A percentile compares a stretch with the other conserved stretches of the same genome.
These are phyloP conservation scores for Bombus breviceps DNA, from an alignment of 1,140 invertebrate species.

Conservation along the genomic window DNA sequence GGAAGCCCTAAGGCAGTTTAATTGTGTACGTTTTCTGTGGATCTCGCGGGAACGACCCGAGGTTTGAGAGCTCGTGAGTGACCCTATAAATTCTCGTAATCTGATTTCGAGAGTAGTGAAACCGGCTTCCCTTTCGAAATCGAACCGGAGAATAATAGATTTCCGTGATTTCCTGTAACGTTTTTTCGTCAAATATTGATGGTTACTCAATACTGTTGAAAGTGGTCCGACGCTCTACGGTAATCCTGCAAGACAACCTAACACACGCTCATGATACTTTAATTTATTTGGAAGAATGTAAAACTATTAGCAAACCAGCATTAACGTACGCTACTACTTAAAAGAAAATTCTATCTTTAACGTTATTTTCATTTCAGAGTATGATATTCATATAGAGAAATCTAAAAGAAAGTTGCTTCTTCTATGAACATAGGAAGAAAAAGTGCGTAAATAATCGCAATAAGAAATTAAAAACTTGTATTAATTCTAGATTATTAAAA, in stretches of 20 bases:
- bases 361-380: too few species aligned
- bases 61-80: conserved; percentile 57
- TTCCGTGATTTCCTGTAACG: conserved; percentile 36
- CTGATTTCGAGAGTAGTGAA: conserved; percentile 71
- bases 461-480: too few species aligned
- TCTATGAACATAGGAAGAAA: too few species aligned
- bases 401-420: too few species aligned
- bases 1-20: conserved; percentile 48
- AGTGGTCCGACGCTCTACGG: neutral
- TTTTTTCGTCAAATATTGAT: conserved; percentile 33
- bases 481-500: too few species aligned
- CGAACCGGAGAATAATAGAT: conserved; percentile 63
- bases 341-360: too few species aligned
- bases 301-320: neutral
- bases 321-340: neutral
- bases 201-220: neutral
- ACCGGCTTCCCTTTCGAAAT: conserved; percentile 58
- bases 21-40: conserved; percentile 55
- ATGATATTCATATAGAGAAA: too few species aligned
- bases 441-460: too few species aligned
- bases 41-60: conserved; percentile 33
- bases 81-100: conserved; percentile 76
- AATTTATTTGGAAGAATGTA: neutral
- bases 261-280: neutral
- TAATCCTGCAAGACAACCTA: neutral